These are phyloP conservation scores for Cryptus viduatorius DNA, from an alignment of 2,888 invertebrate genomes.

Conservation along the genomic window DNA sequence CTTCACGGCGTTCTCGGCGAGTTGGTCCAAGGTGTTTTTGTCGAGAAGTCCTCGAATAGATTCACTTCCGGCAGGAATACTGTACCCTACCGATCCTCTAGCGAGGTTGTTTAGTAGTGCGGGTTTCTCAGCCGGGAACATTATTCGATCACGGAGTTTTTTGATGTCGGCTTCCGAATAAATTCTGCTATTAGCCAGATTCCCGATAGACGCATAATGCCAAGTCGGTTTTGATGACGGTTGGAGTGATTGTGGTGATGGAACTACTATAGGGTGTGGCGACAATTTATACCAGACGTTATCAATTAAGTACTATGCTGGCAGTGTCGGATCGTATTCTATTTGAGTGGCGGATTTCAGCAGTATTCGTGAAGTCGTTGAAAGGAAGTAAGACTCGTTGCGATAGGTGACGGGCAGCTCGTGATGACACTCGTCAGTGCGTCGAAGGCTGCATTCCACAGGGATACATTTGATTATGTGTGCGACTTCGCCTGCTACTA, in stretches of 20 bases:
- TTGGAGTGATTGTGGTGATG: constrained; percentile 42
- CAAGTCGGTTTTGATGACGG: constrained; percentile 50
- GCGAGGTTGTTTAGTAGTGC: constrained; percentile 53
- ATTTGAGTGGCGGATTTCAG: constrained; percentile 65
- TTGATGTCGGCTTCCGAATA: constrained; percentile 49
- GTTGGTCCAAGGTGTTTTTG: constrained; percentile 48
- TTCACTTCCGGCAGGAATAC: constrained; percentile 6
- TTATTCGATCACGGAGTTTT: constrained; percentile 54
- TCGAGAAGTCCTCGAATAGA: constrained; percentile 56
- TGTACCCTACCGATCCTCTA: constrained; percentile 44
- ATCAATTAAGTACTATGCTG: constrained; percentile 66
- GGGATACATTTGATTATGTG: constrained; percentile 74
- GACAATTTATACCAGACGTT: constrained; percentile 62
- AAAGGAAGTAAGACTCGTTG: constrained; percentile 68
- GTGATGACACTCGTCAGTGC: constrained; percentile 68
- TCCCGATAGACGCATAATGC: constrained; percentile 30
- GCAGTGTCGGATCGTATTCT: constrained; percentile 65
- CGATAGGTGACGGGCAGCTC: constrained; percentile 70
- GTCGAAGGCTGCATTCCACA: constrained; percentile 64
- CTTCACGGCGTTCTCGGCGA: constrained; percentile 34
- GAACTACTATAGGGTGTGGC: not conserved
- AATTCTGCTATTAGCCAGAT: constrained; percentile 53
- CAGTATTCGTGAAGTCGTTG: constrained; percentile 71
- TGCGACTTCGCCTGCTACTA: constrained; percentile 70
- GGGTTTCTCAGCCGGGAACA: constrained; percentile 60